phyloP scores from a whole-genome alignment of 2,797 vertebrate genomes.

The Perodicticus potto region DNA sequence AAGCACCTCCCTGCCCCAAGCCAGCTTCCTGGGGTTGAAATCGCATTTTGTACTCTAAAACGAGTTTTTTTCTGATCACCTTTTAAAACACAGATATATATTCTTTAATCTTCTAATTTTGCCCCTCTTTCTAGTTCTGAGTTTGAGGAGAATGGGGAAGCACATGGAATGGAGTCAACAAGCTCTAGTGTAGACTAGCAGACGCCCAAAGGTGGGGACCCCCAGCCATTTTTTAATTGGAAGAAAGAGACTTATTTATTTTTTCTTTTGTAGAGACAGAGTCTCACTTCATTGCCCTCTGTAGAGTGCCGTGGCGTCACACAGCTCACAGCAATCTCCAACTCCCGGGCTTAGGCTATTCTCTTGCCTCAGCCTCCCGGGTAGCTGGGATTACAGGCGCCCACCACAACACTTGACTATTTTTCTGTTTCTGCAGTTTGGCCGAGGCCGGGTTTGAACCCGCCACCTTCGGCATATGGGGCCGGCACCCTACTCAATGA shows the following conservation, averaged over 20 bases:
- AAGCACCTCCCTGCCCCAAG: not conserved
- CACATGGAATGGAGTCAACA: not conserved
- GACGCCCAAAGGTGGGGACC: not conserved
- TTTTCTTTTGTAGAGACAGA: too few relatives aligned
- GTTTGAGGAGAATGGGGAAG: not conserved
- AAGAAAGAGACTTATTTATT: not conserved
- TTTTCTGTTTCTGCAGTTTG: too few relatives aligned
- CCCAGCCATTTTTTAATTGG: not conserved
- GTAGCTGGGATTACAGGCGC: too few relatives aligned
- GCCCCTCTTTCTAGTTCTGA: not conserved
- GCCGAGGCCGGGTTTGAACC: too few relatives aligned
- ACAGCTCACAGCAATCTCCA: too few relatives aligned
- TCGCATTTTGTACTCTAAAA: not conserved
- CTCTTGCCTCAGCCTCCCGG: too few relatives aligned
- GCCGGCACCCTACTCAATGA: too few relatives aligned
- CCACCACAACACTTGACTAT: too few relatives aligned
- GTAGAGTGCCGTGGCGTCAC: too few relatives aligned
- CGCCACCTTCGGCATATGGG: too few relatives aligned
- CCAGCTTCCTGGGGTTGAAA: not conserved
- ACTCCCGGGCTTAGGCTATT: too few relatives aligned
- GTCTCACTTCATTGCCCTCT: too few relatives aligned
- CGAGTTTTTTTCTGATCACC: not conserved
- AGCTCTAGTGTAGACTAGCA: not conserved
- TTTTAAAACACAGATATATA: not conserved
- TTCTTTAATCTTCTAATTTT: not conserved